phyloP scores from a whole-genome alignment of 2,113 vertebrate genomes.

The Albula glossodonta region DNA sequence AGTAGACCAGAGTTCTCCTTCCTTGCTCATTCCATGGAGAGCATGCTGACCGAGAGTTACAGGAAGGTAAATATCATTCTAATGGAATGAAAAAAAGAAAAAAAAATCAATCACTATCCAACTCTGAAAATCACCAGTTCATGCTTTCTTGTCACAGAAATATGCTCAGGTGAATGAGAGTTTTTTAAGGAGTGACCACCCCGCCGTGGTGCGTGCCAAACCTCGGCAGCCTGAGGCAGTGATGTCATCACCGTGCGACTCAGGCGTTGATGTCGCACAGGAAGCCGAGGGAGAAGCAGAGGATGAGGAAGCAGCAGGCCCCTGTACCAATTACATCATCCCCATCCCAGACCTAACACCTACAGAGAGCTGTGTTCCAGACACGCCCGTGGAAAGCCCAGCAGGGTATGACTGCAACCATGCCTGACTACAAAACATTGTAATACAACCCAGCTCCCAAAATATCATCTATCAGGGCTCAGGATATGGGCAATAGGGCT shows the following conservation, averaged over 20 bases:
- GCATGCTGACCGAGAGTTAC: slow-evolving; percentile 86
- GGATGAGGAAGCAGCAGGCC: slow-evolving; percentile 59
- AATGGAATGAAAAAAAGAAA: neutral
- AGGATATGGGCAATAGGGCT: neutral
- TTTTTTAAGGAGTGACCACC: slow-evolving; percentile 92
- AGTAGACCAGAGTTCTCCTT: slow-evolving; percentile 91
- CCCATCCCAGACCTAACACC: slow-evolving; percentile 93
- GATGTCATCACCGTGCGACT: slow-evolving; percentile 44
- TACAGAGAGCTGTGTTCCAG: slow-evolving; percentile 56
- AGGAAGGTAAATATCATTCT: slow-evolving; percentile 79
- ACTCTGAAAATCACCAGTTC: neutral
- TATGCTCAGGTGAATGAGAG: slow-evolving; percentile 91
- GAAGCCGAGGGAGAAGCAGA: slow-evolving; percentile 24
- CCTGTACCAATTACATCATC: slow-evolving; percentile 93
- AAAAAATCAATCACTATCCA: neutral
- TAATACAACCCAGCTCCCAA: neutral
- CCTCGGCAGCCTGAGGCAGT: slow-evolving; percentile 63
- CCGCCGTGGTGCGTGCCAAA: slow-evolving; percentile 85
- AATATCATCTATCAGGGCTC: neutral
- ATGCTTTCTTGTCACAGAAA: slow-evolving; percentile 64
- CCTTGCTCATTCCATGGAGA: slow-evolving; percentile 85
- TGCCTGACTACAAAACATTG: neutral
- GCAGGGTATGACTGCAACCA: slow-evolving; percentile 54
- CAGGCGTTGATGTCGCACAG: slow-evolving; percentile 32
- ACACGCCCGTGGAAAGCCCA: slow-evolving; percentile 53